These are phyloP conservation scores for Forbesichthys agassizii DNA, from an alignment of 2,113 vertebrate genomes.

Conservation along the genomic window DNA sequence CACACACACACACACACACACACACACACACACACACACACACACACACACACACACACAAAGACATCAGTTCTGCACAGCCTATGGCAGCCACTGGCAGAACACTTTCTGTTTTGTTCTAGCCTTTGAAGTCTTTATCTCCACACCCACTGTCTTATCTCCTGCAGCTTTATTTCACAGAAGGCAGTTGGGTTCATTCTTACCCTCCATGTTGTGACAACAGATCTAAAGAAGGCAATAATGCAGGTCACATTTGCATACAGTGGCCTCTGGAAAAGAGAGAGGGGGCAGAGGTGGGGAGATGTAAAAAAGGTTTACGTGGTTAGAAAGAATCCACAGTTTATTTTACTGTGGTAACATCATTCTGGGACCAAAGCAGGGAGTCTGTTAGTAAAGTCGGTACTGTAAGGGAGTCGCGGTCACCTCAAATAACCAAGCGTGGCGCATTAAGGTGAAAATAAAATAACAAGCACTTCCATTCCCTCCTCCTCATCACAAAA, in stretches of 20 bases:
- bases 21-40: conserved; percentile 15
- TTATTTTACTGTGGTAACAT: conserved; percentile 22
- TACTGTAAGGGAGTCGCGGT: conserved; percentile 16
- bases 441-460: conserved; percentile 41
- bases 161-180: not conserved
- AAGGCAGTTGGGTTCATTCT: conserved; percentile 3
- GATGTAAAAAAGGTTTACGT: not conserved
- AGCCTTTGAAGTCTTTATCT: not conserved
- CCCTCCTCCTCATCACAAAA: conserved; percentile 8
- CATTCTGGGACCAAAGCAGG: not conserved
- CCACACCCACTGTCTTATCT: conserved; percentile 31
- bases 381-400: conserved; percentile 9
- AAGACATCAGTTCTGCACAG: not conserved
- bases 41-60: conserved; percentile 4
- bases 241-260: conserved; percentile 8
- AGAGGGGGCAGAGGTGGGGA: not conserved
- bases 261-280: not conserved
- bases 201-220: conserved; percentile 18
- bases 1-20: conserved; percentile 15
- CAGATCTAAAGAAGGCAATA: conserved; percentile 29
- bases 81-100: conserved; percentile 7
- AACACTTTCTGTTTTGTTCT: conserved; percentile 25
- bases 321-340: conserved; percentile 32
- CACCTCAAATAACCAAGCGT: conserved; percentile 40
- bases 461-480: conserved; percentile 30